Conservation (phyloP, 1,140 invertebrate genomes). For the Zaprionus africanus region DNA sequence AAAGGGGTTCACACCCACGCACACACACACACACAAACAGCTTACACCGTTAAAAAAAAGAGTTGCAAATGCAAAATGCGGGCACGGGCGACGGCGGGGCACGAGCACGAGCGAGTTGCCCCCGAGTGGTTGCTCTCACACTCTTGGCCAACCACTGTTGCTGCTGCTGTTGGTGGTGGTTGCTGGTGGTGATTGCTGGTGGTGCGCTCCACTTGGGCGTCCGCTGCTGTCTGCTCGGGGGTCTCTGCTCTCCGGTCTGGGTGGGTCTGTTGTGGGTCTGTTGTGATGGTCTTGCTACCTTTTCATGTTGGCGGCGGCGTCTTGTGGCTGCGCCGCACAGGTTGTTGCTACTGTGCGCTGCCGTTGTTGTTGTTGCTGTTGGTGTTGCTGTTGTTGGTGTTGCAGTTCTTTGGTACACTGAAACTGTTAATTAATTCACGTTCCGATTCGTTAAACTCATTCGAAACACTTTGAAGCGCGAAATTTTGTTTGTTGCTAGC, state of each 20-base stretch:
- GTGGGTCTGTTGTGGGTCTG: neutral
- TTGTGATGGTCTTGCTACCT: constrained; percentile 60
- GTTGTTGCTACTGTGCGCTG: constrained; percentile 50
- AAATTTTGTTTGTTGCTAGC: constrained; percentile 59
- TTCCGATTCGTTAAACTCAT: constrained; percentile 81
- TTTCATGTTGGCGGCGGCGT: constrained; percentile 76
- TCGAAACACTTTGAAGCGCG: constrained; percentile 78
- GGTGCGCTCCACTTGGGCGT: constrained; percentile 1
- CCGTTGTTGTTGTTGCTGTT: constrained; percentile 12
- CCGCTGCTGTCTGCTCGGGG: neutral
- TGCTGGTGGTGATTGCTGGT: neutral
- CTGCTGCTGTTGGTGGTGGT: too few species aligned
- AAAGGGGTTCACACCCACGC: neutral
- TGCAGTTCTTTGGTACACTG: constrained; percentile 78
- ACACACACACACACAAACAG: neutral
- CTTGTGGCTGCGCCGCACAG: constrained; percentile 20
- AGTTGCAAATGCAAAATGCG: neutral
- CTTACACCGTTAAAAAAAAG: constrained; percentile 5
- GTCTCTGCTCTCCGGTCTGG: neutral
- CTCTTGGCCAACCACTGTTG: too few species aligned
- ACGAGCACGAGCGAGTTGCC: too few species aligned
- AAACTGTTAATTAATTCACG: constrained; percentile 82
- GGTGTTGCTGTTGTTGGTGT: constrained; percentile 30
- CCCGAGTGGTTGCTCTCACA: too few species aligned
- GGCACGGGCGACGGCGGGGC: neutral